Base-by-base conservation (phyloP, 2,797 vertebrate species). In the Sebastes flavidus region DNA sequence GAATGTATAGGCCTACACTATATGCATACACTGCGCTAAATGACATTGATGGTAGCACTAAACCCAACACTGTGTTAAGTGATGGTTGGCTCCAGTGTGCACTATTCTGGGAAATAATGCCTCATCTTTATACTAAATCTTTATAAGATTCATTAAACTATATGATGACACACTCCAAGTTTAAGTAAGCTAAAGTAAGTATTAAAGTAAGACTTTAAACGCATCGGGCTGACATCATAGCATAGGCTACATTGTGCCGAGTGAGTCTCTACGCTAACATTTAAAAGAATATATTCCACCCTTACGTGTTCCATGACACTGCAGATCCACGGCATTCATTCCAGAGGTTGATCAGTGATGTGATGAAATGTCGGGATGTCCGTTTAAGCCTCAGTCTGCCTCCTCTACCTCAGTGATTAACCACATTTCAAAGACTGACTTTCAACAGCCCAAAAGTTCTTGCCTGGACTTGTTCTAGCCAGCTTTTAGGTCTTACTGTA, bases 371-470 rank as follows among this genome's bases (percentile, higher is more conserved):
- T 60, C 60, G 55, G 32, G 55, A 61, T 24, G 60, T 65, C 34
- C 73, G 54, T 74, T 74, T 22, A 74, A 55, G 49, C 49, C 20
- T 54, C 49, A 54, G 4, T 10, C 42, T 69, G 42, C 38, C 30
- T 66, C 42, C 22, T 66, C 58, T 69, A 34, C 36, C 55, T 60
- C 63, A 66, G 59, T 83, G 80, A 88, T 74, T 88, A 75, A 77
- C 7, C 65, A 22, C 25, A 24, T 82, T 84, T 81, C 80, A 69
- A 34, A 58, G 65, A 73, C 67, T 59, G 2, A 58, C 30, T 76
- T n/a, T 66, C 8, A 62, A 65, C 52, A 62, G 3, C 9, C 14
- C 3, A 16, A 25, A 32, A 42, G 70, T 38, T 70, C 62, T 9
- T 79, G 84, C 13, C 52, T 24, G 61, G 75, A 79, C 84, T 42